phyloP scores from a whole-genome alignment of 2,888 invertebrate genomes.

The Drosophila robusta region DNA sequence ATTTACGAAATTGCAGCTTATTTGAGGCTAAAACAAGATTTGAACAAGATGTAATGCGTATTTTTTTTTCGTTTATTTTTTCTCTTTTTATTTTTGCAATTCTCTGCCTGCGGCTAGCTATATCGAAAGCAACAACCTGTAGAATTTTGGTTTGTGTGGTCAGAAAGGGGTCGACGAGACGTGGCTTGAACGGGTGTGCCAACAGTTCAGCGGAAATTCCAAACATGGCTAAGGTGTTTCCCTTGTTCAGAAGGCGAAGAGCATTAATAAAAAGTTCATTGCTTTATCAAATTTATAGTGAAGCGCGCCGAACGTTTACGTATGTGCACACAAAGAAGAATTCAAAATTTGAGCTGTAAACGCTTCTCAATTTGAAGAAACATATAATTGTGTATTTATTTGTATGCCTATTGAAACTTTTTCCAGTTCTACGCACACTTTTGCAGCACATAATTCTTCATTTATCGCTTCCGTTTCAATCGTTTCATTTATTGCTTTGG shows the following conservation, averaged over 20 bases:
- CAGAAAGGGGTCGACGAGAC: slow-evolving; percentile 6
- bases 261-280: slow-evolving; percentile 21
- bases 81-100: neutral
- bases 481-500: slow-evolving; percentile 31
- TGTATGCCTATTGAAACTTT: neutral
- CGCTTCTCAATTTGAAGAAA: neutral
- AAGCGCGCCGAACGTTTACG: too few species aligned
- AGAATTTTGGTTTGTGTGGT: neutral
- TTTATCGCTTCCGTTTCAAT: slow-evolving; percentile 41
- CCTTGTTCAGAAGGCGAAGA: slow-evolving; percentile 1
- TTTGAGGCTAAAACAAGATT: slow-evolving; percentile 45
- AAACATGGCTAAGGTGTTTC: slow-evolving; percentile 1
- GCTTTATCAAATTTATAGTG: slow-evolving; percentile 9
- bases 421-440: neutral
- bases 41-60: slow-evolving; percentile 3
- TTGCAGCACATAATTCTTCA: slow-evolving; percentile 20
- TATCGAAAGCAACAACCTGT: slow-evolving; percentile 15
- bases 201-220: slow-evolving; percentile 24
- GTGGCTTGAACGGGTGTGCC: slow-evolving; percentile 14
- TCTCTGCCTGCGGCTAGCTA: neutral
- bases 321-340: too few species aligned
- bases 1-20: slow-evolving; percentile 57
- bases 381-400: neutral
- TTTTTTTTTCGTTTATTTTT: neutral
- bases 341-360: too few species aligned